Base-by-base conservation (phyloP, 37 sponge, comb jelly and placozoan species). In the Ianthella basta region DNA sequence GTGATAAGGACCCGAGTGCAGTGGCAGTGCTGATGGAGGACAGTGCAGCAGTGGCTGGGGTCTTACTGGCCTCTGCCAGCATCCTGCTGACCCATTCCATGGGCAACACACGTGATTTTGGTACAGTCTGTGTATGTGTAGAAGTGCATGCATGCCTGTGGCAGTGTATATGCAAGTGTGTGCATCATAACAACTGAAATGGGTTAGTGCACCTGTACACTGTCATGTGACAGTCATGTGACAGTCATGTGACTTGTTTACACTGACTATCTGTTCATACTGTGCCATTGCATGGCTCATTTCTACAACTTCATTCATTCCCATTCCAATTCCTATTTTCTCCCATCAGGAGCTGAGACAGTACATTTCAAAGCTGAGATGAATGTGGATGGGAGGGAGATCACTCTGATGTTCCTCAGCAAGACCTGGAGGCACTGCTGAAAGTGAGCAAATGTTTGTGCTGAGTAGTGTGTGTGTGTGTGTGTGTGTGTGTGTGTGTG, bases 11-110 rank as follows among this genome's bases (percentile, higher is more conserved):
- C 79, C 99, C 99, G 12, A 85, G 92, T 81, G 94, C 97, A 34
- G 97, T 99, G 60, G 95, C 99, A 40, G 99, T 99, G 15, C 87
- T 99, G 70, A 65, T 96, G 85, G 99, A 99, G 82, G 99, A 99
- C 87, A 95, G 97, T 85, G 97, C 94, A n/a, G 97, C 99, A 25
- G 88, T 95, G 63, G 65, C 82, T 19, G 99, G 99, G 0, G 95
- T 99, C 6, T 56, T 93, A 15, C 33, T 97, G 23, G 97, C 97
- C 1, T 89, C 91, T 10, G 41, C 87, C 29, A 83, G 93, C 54
- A 87, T 99, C 33, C 80, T 88, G 18, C 83, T 99, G 73, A 81
- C 94, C 33, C 90, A 90, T 60, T 80, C 61, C 54, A 95, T 94
- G 29, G 92, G 94, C 40, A 96, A 89, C n/a, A n/a, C n/a, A n/a